Conservation (phyloP, 2,888 invertebrate species). For the Megastigmus dorsalis region DNA sequence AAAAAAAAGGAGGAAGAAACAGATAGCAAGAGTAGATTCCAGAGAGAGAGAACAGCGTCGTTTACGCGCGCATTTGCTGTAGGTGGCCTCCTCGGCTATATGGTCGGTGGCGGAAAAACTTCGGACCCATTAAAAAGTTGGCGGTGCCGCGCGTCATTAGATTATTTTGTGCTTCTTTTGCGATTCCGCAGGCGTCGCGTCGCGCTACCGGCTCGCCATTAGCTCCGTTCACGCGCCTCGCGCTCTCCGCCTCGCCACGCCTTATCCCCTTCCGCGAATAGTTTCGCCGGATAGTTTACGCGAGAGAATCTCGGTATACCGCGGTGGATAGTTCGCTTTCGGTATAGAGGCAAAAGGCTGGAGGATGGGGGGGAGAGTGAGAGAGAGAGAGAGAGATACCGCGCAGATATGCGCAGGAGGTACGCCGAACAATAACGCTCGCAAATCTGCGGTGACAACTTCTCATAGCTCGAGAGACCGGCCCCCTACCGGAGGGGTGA, state of each 20-base stretch:
- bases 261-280: too few relatives aligned
- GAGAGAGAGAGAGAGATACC: neutral
- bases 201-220: constrained; percentile 28
- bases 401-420: neutral
- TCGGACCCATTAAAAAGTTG: constrained; percentile 43
- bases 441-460: constrained; percentile 54
- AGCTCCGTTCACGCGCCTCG: too few relatives aligned
- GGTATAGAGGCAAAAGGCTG: neutral
- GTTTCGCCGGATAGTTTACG: constrained; percentile 51
- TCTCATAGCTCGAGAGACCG: neutral
- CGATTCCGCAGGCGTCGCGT: constrained; percentile 17
- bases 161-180: constrained; percentile 48
- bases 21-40: too few relatives aligned
- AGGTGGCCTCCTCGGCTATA: too few relatives aligned
- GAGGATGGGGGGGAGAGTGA: neutral
- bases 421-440: constrained; percentile 50
- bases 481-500: neutral
- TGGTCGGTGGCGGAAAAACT: neutral
- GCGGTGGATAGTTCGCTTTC: constrained; percentile 11
- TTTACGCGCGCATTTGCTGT: too few relatives aligned
- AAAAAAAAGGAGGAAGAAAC: too few relatives aligned
- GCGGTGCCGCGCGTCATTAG: constrained; percentile 34
- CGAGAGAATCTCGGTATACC: constrained; percentile 47
- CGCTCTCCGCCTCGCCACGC: too few relatives aligned
- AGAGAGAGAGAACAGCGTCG: too few relatives aligned